Evolutionary conservation across 2,113 vertebrate genomes (phyloP).

Genomic region (Nansenia antarctica): DNA sequence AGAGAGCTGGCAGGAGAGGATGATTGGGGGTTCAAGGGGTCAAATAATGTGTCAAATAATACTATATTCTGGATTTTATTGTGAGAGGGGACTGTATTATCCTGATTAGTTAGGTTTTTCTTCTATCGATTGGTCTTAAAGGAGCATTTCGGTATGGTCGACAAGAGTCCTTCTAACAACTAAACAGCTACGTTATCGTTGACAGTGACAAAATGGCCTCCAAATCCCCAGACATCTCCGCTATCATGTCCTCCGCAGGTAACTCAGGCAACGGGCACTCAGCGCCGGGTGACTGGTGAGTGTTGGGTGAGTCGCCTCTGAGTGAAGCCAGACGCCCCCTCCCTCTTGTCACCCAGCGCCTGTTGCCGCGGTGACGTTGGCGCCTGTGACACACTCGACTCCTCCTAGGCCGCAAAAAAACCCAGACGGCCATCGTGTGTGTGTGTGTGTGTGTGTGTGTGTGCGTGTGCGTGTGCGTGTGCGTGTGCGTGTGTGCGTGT

Average conservation of each 20-base stretch:
- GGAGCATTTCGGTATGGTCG: too few species aligned
- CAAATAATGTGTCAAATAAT: too few species aligned
- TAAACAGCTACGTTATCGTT: background rate
- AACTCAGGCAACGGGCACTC: constrained; percentile 40
- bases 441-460: too few species aligned
- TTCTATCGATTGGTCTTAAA: too few species aligned
- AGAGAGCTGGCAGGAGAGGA: constrained; percentile 18
- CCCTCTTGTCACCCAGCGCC: constrained; percentile 45
- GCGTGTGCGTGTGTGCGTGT: too few species aligned
- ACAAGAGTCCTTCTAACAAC: background rate
- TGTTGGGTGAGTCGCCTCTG: constrained; percentile 51
- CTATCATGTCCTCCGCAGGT: constrained; percentile 36
- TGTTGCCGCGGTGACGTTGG: constrained; percentile 44
- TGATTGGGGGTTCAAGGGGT: background rate
- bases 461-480: too few species aligned
- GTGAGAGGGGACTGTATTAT: background rate
- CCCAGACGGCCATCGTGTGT: constrained; percentile 35
- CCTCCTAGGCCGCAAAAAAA: constrained; percentile 11
- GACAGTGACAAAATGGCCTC: background rate
- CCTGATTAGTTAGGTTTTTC: too few species aligned
- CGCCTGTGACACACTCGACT: constrained; percentile 57
- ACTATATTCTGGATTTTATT: background rate
- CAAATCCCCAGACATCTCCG: constrained; percentile 7
- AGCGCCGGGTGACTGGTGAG: constrained; percentile 45
- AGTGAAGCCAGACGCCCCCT: constrained; percentile 58